These are phyloP conservation scores for Schlechtendalia chinensis DNA, from an alignment of 1,140 invertebrate species.

Conservation along the genomic window DNA sequence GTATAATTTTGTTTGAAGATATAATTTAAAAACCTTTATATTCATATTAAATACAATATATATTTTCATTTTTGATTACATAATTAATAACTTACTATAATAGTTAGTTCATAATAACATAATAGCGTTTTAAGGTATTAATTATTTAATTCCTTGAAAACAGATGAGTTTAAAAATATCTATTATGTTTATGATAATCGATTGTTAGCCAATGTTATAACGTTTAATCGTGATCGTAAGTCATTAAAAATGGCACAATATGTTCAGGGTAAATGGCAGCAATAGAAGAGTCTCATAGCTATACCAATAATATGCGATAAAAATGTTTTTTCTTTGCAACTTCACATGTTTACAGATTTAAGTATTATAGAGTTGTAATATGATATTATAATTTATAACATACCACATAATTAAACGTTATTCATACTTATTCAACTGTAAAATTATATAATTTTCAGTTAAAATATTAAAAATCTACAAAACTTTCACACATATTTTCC, in stretches of 20 bases:
- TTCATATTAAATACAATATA: too few species aligned
- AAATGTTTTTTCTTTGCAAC: neutral
- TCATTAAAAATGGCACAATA: conserved; percentile 20
- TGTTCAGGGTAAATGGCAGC: neutral
- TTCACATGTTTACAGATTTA: neutral
- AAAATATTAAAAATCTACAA: too few species aligned
- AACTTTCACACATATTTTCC: too few species aligned
- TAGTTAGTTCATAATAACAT: too few species aligned
- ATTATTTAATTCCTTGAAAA: neutral
- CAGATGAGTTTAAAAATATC: neutral
- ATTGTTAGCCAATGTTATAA: conserved; percentile 16
- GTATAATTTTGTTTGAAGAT: too few species aligned
- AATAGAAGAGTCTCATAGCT: neutral
- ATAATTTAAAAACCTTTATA: too few species aligned
- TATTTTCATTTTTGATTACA: neutral
- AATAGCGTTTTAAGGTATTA: neutral
- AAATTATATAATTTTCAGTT: too few species aligned
- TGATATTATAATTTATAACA: too few species aligned
- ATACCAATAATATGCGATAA: neutral
- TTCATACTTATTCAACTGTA: too few species aligned
- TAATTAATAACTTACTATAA: neutral
- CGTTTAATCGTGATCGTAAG: conserved; percentile 2
- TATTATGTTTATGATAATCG: conserved; percentile 18
- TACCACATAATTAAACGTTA: too few species aligned
- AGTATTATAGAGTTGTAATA: neutral